Percentiles rank a stretch among this genome's conserved stretches.
phyloP scores from a whole-genome alignment of 2,113 vertebrate genomes.

The Epinephelus moara region DNA sequence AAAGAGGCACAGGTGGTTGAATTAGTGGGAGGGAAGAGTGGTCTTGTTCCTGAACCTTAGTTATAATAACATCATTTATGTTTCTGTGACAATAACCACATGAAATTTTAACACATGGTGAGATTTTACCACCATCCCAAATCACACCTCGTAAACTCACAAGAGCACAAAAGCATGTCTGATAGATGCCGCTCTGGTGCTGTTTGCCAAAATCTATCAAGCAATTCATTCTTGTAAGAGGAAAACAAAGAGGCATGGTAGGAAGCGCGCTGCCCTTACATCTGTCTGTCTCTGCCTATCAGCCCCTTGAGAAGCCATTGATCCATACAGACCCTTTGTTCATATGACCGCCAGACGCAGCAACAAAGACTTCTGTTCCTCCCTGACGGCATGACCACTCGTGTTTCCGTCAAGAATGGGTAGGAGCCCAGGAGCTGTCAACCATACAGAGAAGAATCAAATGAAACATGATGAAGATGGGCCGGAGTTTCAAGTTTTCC shows the following conservation, averaged over 20 bases:
- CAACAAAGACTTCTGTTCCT: slow-evolving; percentile 67
- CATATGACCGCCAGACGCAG: slow-evolving; percentile 55
- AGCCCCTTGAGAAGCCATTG: slow-evolving; percentile 67
- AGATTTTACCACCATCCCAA: slow-evolving; percentile 11
- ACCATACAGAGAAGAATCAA: slow-evolving; percentile 48
- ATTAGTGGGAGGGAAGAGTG: too few relatives aligned
- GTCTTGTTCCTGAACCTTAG: too few relatives aligned
- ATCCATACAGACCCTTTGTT: slow-evolving; percentile 72
- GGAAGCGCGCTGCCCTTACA: slow-evolving; percentile 25
- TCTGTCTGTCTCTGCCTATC: slow-evolving; percentile 63
- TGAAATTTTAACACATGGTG: not conserved
- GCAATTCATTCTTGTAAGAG: slow-evolving; percentile 26
- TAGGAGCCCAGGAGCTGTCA: slow-evolving; percentile 59
- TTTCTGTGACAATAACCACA: not conserved
- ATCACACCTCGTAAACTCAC: slow-evolving; percentile 18
- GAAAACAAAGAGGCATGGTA: slow-evolving; percentile 43
- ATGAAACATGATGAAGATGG: slow-evolving; percentile 59
- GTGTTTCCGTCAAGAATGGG: slow-evolving; percentile 56
- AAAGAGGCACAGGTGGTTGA: too few relatives aligned
- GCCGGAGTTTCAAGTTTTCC: slow-evolving; percentile 10
- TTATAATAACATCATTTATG: not conserved
- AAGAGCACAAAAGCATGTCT: slow-evolving; percentile 11
- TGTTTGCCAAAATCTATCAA: slow-evolving; percentile 47
- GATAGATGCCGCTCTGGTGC: slow-evolving; percentile 21
- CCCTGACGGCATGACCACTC: slow-evolving; percentile 63